Base-by-base conservation (phyloP, 2,797 vertebrate species). In the Propithecus perrieri region DNA sequence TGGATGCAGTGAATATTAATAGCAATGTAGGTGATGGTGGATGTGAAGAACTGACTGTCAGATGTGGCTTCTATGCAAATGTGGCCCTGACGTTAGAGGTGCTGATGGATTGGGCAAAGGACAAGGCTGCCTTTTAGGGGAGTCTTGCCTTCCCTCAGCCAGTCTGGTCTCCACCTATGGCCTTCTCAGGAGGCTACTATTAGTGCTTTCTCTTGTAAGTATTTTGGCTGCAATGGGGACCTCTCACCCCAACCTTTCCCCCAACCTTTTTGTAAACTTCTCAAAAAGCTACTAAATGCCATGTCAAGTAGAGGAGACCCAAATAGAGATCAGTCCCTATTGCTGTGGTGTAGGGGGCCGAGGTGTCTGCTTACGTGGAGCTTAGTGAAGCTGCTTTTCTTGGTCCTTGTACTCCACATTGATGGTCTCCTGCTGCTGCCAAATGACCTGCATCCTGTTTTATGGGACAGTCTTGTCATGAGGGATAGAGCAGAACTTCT, bases 1-100 rank as follows among this genome's bases (percentile, higher is more conserved):
- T 59, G 80, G 69, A 41, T 84, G 22, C 75, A 59, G 11, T 72
- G 41, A 87, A 35, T 96, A 85, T 89, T 93, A 88, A 92, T 69
- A 85, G 92, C 38, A 20, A 0, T 3, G 41, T 30, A 50, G 75
- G 46, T 53, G 38, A 41, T 12, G n/a, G 55, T 86, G 59, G 86
- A 33, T 48, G 26, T 46, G 14, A 43, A 48, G 75, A 89, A 41
- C 76, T 75, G 91, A 18, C 46, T 81, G 89, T 95, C 65, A 84
- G 69, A 38, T 81, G 85, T 61, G 85, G 28, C 46, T 89, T 78
- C 72, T 72, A 67, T 94, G 69, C 75, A 90, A 13, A 86, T 74
- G n/a, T 96, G 90, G 79, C 43, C 41, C 78, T 71, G 57, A 28
- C 91, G 38, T 71, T 57, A 53, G 63, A 87, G 72, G 20, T 3